Evolutionary conservation across 2,888 invertebrate species (phyloP).

Genomic region (Campoletis raptor): DNA sequence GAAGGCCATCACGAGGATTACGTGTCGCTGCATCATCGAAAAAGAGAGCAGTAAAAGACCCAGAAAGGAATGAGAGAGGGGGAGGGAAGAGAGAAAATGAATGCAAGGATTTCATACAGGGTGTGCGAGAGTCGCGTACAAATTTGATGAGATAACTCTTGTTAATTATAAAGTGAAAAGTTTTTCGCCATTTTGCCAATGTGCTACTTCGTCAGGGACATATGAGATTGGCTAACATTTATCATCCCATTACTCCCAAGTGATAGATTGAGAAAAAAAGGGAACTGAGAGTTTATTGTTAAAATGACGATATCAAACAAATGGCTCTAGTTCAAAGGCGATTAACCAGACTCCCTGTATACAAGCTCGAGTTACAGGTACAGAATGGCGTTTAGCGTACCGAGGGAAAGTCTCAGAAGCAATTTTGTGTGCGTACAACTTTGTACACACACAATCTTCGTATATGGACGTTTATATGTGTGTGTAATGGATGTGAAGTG

Average conservation of each 20-base stretch:
- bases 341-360: slow-evolving; percentile 2
- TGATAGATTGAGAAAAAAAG: neutral
- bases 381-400: slow-evolving; percentile 56
- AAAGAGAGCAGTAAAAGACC: slow-evolving; percentile 45
- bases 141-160: neutral
- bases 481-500: slow-evolving; percentile 38
- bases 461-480: neutral
- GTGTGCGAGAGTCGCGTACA: neutral
- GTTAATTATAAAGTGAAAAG: neutral
- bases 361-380: slow-evolving; percentile 49
- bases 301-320: neutral
- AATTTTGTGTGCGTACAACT: slow-evolving; percentile 28
- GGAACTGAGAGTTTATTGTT: neutral
- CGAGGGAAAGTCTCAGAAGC: slow-evolving; percentile 59
- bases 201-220: neutral
- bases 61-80: neutral
- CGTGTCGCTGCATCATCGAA: slow-evolving; percentile 68
- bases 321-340: neutral
- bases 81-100: slow-evolving; percentile 18
- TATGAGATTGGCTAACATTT: neutral
- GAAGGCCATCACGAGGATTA: slow-evolving; percentile 63
- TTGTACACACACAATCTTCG: slow-evolving; percentile 1
- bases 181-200: neutral
- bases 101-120: slow-evolving; percentile 14
- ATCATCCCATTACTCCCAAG: neutral